Conservation (phyloP, 2,797 vertebrate genomes). For the Alosa sapidissima region DNA sequence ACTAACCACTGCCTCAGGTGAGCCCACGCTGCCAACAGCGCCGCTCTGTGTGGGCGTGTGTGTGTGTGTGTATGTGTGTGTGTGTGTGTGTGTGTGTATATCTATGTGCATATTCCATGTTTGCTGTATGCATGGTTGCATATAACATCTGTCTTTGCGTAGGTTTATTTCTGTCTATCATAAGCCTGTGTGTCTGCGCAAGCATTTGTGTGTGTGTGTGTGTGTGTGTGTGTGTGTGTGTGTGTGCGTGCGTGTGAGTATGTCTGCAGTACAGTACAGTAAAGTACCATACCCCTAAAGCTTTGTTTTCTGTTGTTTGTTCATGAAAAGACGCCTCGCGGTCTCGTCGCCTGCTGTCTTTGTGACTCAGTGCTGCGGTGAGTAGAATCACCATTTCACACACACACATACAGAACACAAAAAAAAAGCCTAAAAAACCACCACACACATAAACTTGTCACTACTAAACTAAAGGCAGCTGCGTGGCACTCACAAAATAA, state of each 20-base stretch:
- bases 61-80: not conserved
- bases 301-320: conserved; percentile 27
- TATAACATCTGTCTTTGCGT: not conserved
- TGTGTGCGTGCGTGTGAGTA: not conserved
- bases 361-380: conserved; percentile 53
- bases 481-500: conserved; percentile 10
- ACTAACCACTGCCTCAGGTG: conserved; percentile 12
- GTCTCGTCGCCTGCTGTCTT: conserved; percentile 42
- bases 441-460: conserved; percentile 25
- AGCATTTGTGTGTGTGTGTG: not conserved
- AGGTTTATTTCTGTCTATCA: not conserved
- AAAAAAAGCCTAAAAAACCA: conserved; percentile 13
- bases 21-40: not conserved
- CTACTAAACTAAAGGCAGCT: conserved; percentile 7
- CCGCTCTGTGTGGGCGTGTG: conserved; percentile 24
- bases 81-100: not conserved
- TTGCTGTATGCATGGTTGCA: conserved; percentile 25
- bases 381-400: conserved; percentile 13
- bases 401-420: conserved; percentile 48
- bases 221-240: not conserved
- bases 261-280: not conserved
- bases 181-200: not conserved
- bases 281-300: too few relatives aligned
- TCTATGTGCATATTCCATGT: not conserved
- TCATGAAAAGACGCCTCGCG: conserved; percentile 16